A percentile compares a stretch with the other conserved stretches of the same genome.
These are phyloP conservation scores for Hirudinaria manillensis DNA, from an alignment of 2,888 invertebrate species.

Conservation along the genomic window DNA sequence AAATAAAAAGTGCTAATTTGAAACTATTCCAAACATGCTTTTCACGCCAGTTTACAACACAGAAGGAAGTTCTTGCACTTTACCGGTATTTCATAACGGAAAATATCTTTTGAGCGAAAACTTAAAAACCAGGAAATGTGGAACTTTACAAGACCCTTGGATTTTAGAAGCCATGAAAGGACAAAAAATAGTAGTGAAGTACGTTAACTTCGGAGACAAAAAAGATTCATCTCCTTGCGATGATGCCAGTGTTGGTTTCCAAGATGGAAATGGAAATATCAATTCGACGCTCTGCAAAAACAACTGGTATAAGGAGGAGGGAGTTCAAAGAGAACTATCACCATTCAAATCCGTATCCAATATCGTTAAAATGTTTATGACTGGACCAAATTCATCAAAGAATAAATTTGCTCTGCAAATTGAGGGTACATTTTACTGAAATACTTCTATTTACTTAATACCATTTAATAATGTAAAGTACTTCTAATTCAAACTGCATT, in stretches of 20 bases:
- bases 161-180: no score
- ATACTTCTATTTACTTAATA: no score
- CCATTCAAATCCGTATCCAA: not conserved
- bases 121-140: no score
- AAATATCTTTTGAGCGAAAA: not conserved
- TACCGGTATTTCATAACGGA: not conserved
- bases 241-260: not conserved
- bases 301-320: not conserved
- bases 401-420: not conserved
- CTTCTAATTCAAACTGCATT: no score
- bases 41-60: not conserved
- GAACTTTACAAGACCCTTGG: no score
- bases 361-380: slow-evolving; percentile 5
- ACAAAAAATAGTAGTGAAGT: not conserved
- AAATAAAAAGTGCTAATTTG: no score
- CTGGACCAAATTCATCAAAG: not conserved
- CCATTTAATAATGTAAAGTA: no score
- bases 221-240: not conserved
- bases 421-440: not conserved
- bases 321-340: not conserved
- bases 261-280: not conserved
- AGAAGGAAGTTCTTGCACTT: not conserved
- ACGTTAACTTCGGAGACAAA: not conserved
- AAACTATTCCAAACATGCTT: no score
- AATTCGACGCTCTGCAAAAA: not conserved